Conservation (phyloP, 2,113 vertebrate species). For the Calyptomena viridis region DNA sequence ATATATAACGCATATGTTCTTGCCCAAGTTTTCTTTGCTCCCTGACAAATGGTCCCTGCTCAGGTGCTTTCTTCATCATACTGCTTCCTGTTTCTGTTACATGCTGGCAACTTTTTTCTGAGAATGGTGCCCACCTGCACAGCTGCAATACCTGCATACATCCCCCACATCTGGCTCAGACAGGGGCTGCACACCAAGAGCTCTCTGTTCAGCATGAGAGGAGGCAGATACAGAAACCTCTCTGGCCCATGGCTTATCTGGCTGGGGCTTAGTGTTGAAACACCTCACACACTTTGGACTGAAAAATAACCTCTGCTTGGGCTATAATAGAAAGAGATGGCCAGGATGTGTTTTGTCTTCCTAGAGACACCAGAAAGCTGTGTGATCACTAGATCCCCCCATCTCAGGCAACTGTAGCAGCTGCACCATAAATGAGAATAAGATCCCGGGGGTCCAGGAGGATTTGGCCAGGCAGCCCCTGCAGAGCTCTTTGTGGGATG, state of each 20-base stretch:
- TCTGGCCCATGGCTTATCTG: neutral
- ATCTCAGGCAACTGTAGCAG: neutral
- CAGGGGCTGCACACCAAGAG: neutral
- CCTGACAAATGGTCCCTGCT: rapidly evolving
- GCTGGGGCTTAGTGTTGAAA: neutral
- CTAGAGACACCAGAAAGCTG: neutral
- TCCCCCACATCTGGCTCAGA: neutral
- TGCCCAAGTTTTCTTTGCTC: neutral
- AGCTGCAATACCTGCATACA: neutral
- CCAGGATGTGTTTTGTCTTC: neutral
- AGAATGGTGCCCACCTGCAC: neutral
- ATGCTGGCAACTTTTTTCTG: neutral
- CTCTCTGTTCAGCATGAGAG: neutral
- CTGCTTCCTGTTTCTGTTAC: neutral
- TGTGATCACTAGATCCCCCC: neutral
- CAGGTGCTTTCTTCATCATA: neutral
- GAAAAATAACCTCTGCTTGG: neutral
- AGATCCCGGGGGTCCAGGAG: neutral
- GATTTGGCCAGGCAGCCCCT: neutral
- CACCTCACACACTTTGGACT: neutral
- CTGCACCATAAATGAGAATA: neutral
- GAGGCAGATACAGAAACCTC: neutral
- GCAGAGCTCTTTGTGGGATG: neutral
- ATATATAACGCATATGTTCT: neutral
- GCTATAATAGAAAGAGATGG: neutral